phyloP scores from a whole-genome alignment of 2,113 vertebrate genomes.

The Arvicanthis niloticus region DNA sequence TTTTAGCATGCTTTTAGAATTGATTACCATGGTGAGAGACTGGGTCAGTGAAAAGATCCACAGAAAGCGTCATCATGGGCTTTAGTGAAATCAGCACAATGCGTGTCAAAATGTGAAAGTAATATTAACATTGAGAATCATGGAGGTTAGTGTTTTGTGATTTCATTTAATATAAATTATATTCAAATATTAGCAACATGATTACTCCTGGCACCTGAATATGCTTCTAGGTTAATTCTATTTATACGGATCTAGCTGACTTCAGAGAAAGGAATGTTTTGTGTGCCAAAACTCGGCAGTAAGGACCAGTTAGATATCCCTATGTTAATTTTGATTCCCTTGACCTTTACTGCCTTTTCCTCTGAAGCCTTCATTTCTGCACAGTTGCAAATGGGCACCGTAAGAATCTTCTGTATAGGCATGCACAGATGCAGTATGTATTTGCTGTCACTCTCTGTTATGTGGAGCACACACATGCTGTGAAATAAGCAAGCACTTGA shows the following conservation, averaged over 20 bases:
- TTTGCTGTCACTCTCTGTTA: conserved; percentile 29
- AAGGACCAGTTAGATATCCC: conserved; percentile 14
- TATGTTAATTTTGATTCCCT: conserved; percentile 55
- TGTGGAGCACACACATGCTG: neutral
- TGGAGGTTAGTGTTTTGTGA: conserved; percentile 57
- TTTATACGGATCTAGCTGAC: conserved; percentile 30
- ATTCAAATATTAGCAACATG: conserved; percentile 56
- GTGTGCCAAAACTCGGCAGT: neutral
- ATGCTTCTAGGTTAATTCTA: conserved; percentile 50
- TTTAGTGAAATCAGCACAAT: conserved; percentile 45
- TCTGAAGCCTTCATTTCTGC: neutral
- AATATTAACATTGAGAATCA: conserved; percentile 12
- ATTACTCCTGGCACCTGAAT: conserved; percentile 53
- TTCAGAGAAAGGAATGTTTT: conserved; percentile 34
- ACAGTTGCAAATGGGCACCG: neutral
- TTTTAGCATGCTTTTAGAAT: conserved; percentile 1
- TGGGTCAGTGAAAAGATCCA: neutral
- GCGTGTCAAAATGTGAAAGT: conserved; percentile 27
- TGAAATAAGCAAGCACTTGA: conserved; percentile 42
- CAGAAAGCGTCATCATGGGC: neutral
- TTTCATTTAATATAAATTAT: neutral
- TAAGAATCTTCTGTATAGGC: conserved; percentile 27
- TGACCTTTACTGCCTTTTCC: conserved; percentile 37
- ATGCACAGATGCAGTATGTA: neutral
- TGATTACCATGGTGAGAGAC: conserved; percentile 28